A percentile compares a stretch with the other conserved stretches of the same genome.
phyloP scores from a whole-genome alignment of 2,888 invertebrate species.

The Hyppa rectilinea region DNA sequence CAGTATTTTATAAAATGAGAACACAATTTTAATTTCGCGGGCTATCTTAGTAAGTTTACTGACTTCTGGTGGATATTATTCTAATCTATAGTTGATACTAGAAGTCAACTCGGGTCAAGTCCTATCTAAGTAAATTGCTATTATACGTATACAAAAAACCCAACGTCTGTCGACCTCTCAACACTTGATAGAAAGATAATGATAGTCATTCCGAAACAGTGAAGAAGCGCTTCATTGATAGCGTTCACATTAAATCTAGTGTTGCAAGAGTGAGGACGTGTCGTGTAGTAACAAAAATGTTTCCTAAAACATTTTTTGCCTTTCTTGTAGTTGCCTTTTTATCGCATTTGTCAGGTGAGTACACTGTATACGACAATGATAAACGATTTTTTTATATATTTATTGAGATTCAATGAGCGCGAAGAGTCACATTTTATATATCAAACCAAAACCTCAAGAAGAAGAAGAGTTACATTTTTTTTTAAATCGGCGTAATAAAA shows the following conservation, averaged over 20 bases:
- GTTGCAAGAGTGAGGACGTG: conserved; percentile 2
- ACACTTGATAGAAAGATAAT: conserved; percentile 5
- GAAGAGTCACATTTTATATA: no score
- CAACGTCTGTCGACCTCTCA: neutral
- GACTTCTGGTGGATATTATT: neutral
- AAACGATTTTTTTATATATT: neutral
- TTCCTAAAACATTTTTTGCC: conserved; percentile 30
- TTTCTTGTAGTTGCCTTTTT: conserved; percentile 31
- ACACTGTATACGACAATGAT: conserved; percentile 22
- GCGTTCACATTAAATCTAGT: neutral
- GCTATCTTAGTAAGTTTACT: neutral
- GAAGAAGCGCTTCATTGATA: neutral
- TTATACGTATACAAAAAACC: no score
- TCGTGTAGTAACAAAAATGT: conserved; percentile 30
- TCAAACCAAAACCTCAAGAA: no score
- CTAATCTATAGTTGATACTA: conserved; percentile 2
- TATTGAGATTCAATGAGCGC: neutral
- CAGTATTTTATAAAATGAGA: neutral
- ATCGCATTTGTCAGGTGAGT: conserved; percentile 48
- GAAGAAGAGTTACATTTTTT: no score
- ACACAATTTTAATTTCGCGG: neutral
- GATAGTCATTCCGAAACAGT: neutral
- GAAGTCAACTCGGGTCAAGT: conserved; percentile 11
- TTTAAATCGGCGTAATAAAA: no score
- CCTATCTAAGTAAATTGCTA: neutral